Base-by-base conservation (phyloP, 2,797 vertebrate species). In the Bradypodion ventrale region DNA sequence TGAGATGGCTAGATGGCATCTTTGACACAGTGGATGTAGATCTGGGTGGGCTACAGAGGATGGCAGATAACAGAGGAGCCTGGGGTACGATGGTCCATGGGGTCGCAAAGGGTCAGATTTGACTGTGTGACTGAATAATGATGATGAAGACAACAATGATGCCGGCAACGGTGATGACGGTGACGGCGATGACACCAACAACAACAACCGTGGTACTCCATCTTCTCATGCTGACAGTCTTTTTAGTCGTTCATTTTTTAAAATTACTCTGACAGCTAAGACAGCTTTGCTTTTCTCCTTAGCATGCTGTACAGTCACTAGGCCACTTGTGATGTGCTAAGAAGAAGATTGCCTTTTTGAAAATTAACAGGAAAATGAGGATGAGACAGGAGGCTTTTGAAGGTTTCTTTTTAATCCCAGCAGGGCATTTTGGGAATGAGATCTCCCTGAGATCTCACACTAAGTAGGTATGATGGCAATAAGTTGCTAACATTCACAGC, bases 161-260 rank as follows among this genome's bases (percentile, higher is more conserved):
- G n/a, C n/a, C n/a, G n/a, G n/a, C n/a, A n/a, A n/a, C n/a, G n/a
- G n/a, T n/a, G n/a, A n/a, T n/a, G n/a, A n/a, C n/a, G n/a, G n/a
- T n/a, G n/a, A n/a, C n/a, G n/a, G n/a, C n/a, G n/a, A n/a, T n/a
- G n/a, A n/a, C n/a, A n/a, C n/a, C n/a, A n/a, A n/a, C n/a, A n/a
- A n/a, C n/a, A n/a, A n/a, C n/a, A n/a, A n/a, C n/a, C n/a, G 77
- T 32, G 78, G 49, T 74, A 87, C 70, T 40, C 70, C 40, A 56
- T 88, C 68, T 87, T 56, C 52, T 29, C 25, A 0, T 40, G 52
- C 59, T 83, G 56, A 79, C 89, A 37, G 29, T 83, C 87, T 87
- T 88, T 76, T n/a, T 87, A 89, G 40, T 73, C 73, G 89, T 86
- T 62, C 82, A 21, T 63, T 89, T 89, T 87, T 78, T 83, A 83